Evolutionary conservation across 2,797 vertebrate genomes (phyloP).

Genomic region (Callimico goeldii): DNA sequence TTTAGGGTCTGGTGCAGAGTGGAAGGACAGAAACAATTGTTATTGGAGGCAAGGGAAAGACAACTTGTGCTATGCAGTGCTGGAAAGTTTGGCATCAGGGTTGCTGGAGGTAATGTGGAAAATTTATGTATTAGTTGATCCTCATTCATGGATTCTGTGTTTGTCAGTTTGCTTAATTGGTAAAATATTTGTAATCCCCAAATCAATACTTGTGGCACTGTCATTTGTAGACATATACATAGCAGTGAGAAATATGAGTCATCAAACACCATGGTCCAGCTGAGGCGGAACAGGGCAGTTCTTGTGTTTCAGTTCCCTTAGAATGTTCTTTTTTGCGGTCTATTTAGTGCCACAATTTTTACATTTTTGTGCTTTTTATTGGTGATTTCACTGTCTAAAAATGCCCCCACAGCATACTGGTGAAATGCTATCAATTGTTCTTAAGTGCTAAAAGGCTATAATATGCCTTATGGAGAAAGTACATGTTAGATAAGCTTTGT

Average conservation of each 20-base stretch:
- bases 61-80: background rate
- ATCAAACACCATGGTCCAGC: fast-evolving
- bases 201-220: background rate
- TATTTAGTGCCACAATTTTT: background rate
- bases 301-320: background rate
- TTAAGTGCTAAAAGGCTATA: background rate
- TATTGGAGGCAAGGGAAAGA: background rate
- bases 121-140: background rate
- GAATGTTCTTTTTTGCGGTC: background rate
- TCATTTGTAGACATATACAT: background rate
- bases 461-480: background rate
- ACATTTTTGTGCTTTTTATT: background rate
- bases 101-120: background rate
- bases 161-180: background rate
- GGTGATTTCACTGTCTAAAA: background rate
- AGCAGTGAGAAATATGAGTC: background rate
- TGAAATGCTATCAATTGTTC: background rate
- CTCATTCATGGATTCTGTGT: background rate
- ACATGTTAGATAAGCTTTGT: background rate
- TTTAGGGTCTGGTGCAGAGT: background rate
- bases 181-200: background rate
- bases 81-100: background rate
- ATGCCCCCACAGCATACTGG: background rate
- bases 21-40: background rate
- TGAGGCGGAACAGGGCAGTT: background rate